Conservation (phyloP, 2,888 invertebrate genomes). For the Iselma pallidipennis region DNA sequence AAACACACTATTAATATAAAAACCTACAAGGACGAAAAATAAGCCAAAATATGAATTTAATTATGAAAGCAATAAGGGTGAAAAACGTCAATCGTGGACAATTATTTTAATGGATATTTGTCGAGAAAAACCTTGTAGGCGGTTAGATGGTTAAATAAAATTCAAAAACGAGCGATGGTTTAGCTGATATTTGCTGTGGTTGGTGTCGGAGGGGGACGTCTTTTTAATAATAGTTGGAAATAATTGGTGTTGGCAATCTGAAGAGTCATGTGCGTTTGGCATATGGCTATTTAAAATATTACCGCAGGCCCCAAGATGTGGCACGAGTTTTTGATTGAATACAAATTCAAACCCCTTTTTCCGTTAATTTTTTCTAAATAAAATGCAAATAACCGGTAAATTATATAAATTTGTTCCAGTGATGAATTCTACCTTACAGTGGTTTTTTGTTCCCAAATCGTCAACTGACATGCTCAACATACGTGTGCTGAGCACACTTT, state of each 20-base stretch:
- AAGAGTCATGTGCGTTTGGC: conserved; percentile 13
- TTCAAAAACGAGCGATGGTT: not conserved
- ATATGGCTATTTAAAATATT: conserved; percentile 1
- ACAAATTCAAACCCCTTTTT: too few relatives aligned
- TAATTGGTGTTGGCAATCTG: conserved; percentile 1
- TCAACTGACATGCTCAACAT: too few relatives aligned
- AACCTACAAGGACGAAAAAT: too few relatives aligned
- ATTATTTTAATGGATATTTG: not conserved
- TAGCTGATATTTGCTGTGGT: not conserved
- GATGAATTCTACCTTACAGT: too few relatives aligned
- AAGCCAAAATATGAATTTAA: not conserved
- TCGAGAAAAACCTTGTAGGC: not conserved
- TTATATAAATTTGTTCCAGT: too few relatives aligned
- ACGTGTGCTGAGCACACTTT: too few relatives aligned
- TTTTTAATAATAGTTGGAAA: not conserved
- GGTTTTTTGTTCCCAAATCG: too few relatives aligned
- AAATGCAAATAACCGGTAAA: too few relatives aligned
- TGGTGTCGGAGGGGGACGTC: not conserved
- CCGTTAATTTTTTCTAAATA: too few relatives aligned
- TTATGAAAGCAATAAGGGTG: not conserved
- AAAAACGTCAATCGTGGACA: not conserved
- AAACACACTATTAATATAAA: too few relatives aligned
- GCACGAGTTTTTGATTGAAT: not conserved
- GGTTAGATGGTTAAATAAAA: not conserved
- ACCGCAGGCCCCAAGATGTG: not conserved